Conservation (phyloP, 2,888 invertebrate species). For the Pemphredon lugubris region DNA sequence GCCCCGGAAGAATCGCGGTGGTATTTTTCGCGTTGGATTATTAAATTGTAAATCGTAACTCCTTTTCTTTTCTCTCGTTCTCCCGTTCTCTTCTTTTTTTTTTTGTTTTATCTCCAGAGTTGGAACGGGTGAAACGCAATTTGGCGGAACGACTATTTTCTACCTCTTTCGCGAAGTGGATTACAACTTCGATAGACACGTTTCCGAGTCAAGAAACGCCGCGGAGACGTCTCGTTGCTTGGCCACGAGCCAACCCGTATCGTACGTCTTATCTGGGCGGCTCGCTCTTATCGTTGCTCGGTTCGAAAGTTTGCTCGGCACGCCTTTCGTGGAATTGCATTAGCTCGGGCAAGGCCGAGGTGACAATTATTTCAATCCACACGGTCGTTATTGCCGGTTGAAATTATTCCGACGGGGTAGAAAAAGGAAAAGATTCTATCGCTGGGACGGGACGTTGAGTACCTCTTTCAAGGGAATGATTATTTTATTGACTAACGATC, state of each 20-base stretch:
- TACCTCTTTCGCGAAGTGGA: slow-evolving; percentile 40
- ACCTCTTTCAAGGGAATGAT: slow-evolving; percentile 1
- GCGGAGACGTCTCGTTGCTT: slow-evolving; percentile 26
- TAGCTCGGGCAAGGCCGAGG: slow-evolving; percentile 52
- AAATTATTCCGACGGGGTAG: background rate
- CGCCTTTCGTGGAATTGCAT: slow-evolving; percentile 55
- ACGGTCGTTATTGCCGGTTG: slow-evolving; percentile 6
- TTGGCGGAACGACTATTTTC: slow-evolving; percentile 19
- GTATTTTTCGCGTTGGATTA: too few relatives aligned
- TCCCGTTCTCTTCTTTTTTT: too few relatives aligned
- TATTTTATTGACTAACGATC: too few relatives aligned
- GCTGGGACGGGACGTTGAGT: too few relatives aligned
- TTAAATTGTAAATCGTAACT: too few relatives aligned
- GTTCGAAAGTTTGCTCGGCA: slow-evolving; percentile 56
- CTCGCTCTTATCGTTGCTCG: slow-evolving; percentile 51
- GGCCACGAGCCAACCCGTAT: slow-evolving; percentile 54
- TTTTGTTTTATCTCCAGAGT: too few relatives aligned
- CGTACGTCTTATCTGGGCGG: slow-evolving; percentile 53
- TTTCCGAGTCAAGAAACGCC: slow-evolving; percentile 33
- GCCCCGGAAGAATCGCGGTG: too few relatives aligned
- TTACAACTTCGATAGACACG: slow-evolving; percentile 52
- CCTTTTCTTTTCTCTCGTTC: too few relatives aligned
- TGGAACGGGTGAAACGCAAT: too few relatives aligned
- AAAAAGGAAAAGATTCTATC: slow-evolving; percentile 18
- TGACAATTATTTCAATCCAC: slow-evolving; percentile 52